phyloP scores from a whole-genome alignment of 2,888 invertebrate species.

The Drosophila monieri region DNA sequence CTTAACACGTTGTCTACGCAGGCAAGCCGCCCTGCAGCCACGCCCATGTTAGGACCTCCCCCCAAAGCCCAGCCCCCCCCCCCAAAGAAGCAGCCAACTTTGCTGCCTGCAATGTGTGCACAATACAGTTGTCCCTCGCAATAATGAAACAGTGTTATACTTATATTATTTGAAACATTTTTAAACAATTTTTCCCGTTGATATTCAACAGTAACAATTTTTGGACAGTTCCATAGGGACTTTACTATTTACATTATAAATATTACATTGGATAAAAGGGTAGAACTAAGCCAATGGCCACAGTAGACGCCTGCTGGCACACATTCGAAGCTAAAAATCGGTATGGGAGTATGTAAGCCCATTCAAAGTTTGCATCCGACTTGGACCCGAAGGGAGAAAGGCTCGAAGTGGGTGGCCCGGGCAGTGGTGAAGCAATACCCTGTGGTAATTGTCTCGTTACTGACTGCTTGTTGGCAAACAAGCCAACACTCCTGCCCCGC shows the following conservation, averaged over 20 bases:
- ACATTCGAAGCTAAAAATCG: conserved; percentile 53
- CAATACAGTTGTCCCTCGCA: conserved; percentile 8
- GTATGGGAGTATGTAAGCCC: conserved; percentile 53
- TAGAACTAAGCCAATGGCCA: background rate
- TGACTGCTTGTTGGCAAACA: conserved; percentile 74
- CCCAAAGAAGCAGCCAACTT: conserved; percentile 38
- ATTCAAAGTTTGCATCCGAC: conserved; percentile 66
- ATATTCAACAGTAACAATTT: background rate
- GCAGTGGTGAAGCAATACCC: conserved; percentile 46
- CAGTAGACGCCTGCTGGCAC: conserved; percentile 59
- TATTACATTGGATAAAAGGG: background rate
- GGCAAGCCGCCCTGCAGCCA: conserved; percentile 59
- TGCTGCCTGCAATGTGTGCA: conserved; percentile 55
- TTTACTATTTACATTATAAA: background rate
- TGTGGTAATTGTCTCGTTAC: conserved; percentile 79
- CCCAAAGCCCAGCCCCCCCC: conserved; percentile 26
- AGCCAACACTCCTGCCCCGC: conserved; percentile 38
- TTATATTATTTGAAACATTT: background rate
- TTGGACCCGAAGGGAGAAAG: conserved; percentile 19
- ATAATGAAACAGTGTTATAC: background rate
- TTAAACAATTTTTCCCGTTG: background rate
- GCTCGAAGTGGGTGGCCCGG: background rate
- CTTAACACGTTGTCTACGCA: conserved; percentile 81
- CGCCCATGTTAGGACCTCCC: conserved; percentile 29
- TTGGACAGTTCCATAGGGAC: background rate